phyloP scores from a whole-genome alignment of 2,888 invertebrate species.

The Coleophora flavipennella region DNA sequence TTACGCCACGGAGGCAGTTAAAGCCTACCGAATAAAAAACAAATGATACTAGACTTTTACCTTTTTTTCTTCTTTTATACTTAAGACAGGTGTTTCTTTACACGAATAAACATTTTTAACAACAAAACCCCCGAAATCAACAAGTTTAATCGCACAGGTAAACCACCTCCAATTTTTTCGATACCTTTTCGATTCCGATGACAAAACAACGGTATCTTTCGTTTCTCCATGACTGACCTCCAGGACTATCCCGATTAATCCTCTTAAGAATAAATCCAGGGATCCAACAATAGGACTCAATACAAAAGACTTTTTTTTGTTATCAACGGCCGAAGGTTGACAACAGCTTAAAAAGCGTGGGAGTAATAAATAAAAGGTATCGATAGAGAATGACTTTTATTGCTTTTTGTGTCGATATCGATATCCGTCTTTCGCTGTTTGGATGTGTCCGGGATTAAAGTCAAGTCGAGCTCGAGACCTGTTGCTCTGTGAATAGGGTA shows the following conservation, averaged over 20 bases:
- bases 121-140: background rate
- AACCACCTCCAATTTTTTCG: background rate
- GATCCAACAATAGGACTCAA: conserved; percentile 29
- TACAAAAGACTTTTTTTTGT: conserved; percentile 16
- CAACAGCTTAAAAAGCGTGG: conserved; percentile 37
- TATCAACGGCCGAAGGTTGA: conserved; percentile 20
- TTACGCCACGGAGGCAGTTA: too few species aligned
- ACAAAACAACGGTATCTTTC: conserved; percentile 13
- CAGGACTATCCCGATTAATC: conserved; percentile 38
- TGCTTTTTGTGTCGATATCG: conserved; percentile 1
- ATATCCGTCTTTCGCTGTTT: too few species aligned
- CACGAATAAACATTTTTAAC: background rate
- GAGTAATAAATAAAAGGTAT: conserved; percentile 32
- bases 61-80: background rate
- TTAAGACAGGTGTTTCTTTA: background rate
- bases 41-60: too few species aligned
- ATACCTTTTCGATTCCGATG: background rate
- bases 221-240: conserved; percentile 32
- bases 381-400: conserved; percentile 20
- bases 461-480: too few species aligned
- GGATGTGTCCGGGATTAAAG: too few species aligned
- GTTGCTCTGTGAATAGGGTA: too few species aligned
- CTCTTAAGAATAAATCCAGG: conserved; percentile 38
- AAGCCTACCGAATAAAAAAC: too few species aligned
- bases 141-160: background rate